A percentile compares a stretch with the other conserved stretches of the same genome.
Evolutionary conservation across 2,888 invertebrate species (phyloP).

Genomic region (Drosophila setosimentum): DNA sequence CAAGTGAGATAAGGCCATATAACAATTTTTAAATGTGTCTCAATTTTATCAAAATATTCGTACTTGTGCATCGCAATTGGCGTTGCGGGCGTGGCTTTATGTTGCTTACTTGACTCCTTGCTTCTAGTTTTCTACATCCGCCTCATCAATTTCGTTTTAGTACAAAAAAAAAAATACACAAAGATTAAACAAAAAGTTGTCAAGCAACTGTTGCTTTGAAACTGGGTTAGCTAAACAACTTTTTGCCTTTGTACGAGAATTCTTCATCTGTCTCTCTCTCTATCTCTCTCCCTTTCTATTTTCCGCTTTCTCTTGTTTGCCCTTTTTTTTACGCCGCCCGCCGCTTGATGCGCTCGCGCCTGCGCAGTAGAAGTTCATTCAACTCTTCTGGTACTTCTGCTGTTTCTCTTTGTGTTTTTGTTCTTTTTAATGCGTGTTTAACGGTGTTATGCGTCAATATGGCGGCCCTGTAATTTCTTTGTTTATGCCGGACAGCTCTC

Average conservation of each 20-base stretch:
- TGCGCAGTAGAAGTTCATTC: conserved; percentile 74
- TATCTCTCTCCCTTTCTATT: conserved; percentile 11
- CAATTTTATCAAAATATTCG: conserved; percentile 43
- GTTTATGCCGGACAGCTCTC: conserved; percentile 55
- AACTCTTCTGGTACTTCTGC: conserved; percentile 54
- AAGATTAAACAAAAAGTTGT: conserved; percentile 48
- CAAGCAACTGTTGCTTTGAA: conserved; percentile 57
- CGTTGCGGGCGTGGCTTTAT: conserved; percentile 39
- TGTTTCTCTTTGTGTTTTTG: conserved; percentile 26
- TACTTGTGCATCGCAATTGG: conserved; percentile 19
- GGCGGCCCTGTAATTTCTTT: conserved; percentile 49
- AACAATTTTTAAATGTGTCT: conserved; percentile 36
- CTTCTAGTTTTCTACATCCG: conserved; percentile 59
- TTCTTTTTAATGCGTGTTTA: conserved; percentile 41
- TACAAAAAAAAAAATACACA: conserved; percentile 30
- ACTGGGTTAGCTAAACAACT: conserved; percentile 62
- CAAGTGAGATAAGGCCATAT: conserved; percentile 39
- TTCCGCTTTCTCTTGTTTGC: conserved; percentile 58
- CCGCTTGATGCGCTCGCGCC: conserved; percentile 52
- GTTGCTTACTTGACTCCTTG: conserved; percentile 16
- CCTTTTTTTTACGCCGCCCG: conserved; percentile 47
- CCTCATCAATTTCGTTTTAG: conserved; percentile 49
- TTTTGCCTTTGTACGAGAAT: conserved; percentile 53
- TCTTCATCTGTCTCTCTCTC: conserved; percentile 21
- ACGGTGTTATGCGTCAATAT: conserved; percentile 62